These are phyloP conservation scores for Drosophila multiciliata DNA, from an alignment of 2,888 invertebrate genomes.

Conservation along the genomic window DNA sequence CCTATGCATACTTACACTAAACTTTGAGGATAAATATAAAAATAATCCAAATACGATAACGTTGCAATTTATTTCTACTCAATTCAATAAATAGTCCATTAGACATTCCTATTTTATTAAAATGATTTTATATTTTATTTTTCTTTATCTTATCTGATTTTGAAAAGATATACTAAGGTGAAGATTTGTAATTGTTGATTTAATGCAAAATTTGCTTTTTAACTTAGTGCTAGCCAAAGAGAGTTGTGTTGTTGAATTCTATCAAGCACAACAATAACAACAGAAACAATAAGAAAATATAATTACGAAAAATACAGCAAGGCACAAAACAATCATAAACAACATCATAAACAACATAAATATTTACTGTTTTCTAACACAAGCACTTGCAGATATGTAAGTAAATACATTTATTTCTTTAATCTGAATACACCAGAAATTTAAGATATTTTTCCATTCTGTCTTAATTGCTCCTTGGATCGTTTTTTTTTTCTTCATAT, in stretches of 20 bases:
- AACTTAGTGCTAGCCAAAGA: slow-evolving; percentile 28
- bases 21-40: neutral
- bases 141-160: neutral
- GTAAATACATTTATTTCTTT: neutral
- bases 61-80: neutral
- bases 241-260: slow-evolving; percentile 71
- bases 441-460: slow-evolving; percentile 32
- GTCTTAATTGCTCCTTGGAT: slow-evolving; percentile 22
- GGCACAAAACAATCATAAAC: slow-evolving; percentile 40
- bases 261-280: slow-evolving; percentile 58
- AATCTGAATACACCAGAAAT: slow-evolving; percentile 11
- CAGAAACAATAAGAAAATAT: slow-evolving; percentile 41
- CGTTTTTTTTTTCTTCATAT: slow-evolving; percentile 56
- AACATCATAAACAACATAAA: slow-evolving; percentile 16
- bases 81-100: neutral
- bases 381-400: neutral
- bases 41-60: too few species aligned
- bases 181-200: slow-evolving; percentile 31
- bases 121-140: neutral
- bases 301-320: slow-evolving; percentile 38
- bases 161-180: slow-evolving; percentile 25
- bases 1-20: neutral
- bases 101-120: slow-evolving; percentile 2
- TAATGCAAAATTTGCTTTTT: slow-evolving; percentile 36
- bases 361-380: slow-evolving; percentile 45